Conservation (phyloP, 2,888 invertebrate species). For the Torymus texanus region DNA sequence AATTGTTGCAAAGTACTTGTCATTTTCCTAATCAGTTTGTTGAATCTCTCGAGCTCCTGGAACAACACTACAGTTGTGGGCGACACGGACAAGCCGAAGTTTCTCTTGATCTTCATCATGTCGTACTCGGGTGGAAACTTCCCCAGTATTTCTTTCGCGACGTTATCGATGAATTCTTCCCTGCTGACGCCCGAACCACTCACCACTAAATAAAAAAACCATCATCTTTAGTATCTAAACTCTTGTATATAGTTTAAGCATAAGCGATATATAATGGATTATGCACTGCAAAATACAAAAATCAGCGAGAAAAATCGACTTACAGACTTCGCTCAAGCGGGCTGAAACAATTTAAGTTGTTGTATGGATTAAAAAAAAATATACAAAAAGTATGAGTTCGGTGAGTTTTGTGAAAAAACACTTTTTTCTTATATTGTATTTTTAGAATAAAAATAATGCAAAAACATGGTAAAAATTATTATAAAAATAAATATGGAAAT, state of each 20-base stretch:
- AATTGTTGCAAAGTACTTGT: conserved; percentile 83
- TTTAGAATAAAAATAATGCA: too few relatives aligned
- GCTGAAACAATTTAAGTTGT: conserved; percentile 39
- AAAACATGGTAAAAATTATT: too few relatives aligned
- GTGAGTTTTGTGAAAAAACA: too few relatives aligned
- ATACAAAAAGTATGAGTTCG: too few relatives aligned
- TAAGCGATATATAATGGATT: too few relatives aligned
- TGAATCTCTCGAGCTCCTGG: conserved; percentile 93
- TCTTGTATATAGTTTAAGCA: too few relatives aligned
- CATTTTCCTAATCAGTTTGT: conserved; percentile 85
- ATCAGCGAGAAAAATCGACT: conserved; percentile 18
- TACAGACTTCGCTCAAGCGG: conserved; percentile 41
- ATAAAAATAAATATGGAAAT: too few relatives aligned
- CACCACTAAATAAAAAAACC: conserved; percentile 77
- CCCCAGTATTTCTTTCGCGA: conserved; percentile 85
- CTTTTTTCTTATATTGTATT: too few relatives aligned
- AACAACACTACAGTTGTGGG: conserved; percentile 91
- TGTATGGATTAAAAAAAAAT: neutral
- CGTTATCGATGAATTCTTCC: conserved; percentile 89
- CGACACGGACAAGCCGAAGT: conserved; percentile 86
- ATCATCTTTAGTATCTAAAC: neutral
- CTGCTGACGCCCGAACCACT: conserved; percentile 84
- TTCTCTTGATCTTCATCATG: conserved; percentile 86
- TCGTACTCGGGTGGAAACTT: conserved; percentile 88
- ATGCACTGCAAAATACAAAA: too few relatives aligned